Base-by-base conservation (phyloP, 2,797 vertebrate genomes). In the Helicolenus hilgendorfi region DNA sequence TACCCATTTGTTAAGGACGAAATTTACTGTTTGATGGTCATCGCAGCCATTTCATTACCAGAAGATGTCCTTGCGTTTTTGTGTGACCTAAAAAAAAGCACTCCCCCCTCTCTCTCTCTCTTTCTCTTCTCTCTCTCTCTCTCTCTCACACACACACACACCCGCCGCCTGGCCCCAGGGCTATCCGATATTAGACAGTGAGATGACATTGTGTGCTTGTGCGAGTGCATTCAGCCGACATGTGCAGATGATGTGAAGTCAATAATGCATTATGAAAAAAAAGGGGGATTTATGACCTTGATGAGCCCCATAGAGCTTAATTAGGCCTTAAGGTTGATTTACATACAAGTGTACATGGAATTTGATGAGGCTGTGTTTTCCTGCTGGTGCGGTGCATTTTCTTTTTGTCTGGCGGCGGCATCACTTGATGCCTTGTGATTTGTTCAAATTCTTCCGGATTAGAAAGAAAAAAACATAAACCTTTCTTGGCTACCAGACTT, bases 311-410 rank as follows among this genome's bases (percentile, higher is more conserved):
- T 96, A 88, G 93, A 94, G 96, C 87, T 94, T 97, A 97, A 96
- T 98, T 97, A 97, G 94, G 94, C 96, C 96, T 95, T 96, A 97
- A 96, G 95, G 96, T 97, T 96, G 94, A 97, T 97, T 96, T 97
- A 95, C 95, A 96, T 96, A 94, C 89, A 90, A 93, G 89, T 91
- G 90, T 89, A 93, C 85, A 88, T 91, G 94, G 87, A 94, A 95
- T 92, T 81, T 94, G 93, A 94, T 93, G 87, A 95, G 95, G 76
- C 87, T 78, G 75, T 86, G 73, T 86, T 89, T 90, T 94, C 81
- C 78, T 86, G 71, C 74, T 67, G 81, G 85, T 80, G 84, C 88
- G 35, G 41, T 74, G 73, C 81, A 73, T 91, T 92, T 71, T 87
- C 60, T 82, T 85, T 86, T 82, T 62, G 65, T 91, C 89, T 87